Evolutionary conservation across 1,140 invertebrate species (phyloP), one percentile per base, ranked within the genome.

Genomic region (Temnothorax longispinosus): DNA sequence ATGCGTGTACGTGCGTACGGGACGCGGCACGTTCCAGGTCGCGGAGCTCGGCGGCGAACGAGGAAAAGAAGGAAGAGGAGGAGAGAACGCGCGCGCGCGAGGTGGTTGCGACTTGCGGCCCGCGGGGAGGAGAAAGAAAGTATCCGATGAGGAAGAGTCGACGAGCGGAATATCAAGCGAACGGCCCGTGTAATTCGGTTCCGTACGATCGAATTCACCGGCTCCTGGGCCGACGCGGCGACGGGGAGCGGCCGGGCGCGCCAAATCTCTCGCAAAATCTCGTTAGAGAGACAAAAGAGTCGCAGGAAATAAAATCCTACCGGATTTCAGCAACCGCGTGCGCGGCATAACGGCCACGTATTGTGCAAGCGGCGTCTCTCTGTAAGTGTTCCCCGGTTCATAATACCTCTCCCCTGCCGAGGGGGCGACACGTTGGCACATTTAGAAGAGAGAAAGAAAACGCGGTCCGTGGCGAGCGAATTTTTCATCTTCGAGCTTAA

Each of bases 261-360:
- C 77, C 89, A 94, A 94, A 94, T 94, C 93, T 94, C 90, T 93
- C 87, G 90, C 91, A 72, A 94, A 94, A 94, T 90, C 91, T 93
- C 89, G 89, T 93, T 94, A 93, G 67, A 56, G 76, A 86, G 74
- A 71, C 80, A 52, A 81, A 85, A 67, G 44, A 86, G 77, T 80
- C 84, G 76, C 74, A 54, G 84, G 52, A 77, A 78, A 88, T 86
- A 88, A 64, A 88, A 88, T 87, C 72, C 64, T 84, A 7, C 35
- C 54, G 69, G 80, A 84, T 84, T 84, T 84, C 80, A 84, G 69
- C 41, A 84, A 84, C 44, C 67, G 41, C 60, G 67, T 56, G 47
- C 47, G 52, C 32, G 62, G 47, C 64, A 69, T 69, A 54, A 69
- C 67, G 21, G 52, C 7, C 41, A 21, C 38, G 54, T 50, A 50